These are phyloP conservation scores for Xanthia icteritia DNA, from an alignment of 2,888 invertebrate genomes.

Conservation along the genomic window DNA sequence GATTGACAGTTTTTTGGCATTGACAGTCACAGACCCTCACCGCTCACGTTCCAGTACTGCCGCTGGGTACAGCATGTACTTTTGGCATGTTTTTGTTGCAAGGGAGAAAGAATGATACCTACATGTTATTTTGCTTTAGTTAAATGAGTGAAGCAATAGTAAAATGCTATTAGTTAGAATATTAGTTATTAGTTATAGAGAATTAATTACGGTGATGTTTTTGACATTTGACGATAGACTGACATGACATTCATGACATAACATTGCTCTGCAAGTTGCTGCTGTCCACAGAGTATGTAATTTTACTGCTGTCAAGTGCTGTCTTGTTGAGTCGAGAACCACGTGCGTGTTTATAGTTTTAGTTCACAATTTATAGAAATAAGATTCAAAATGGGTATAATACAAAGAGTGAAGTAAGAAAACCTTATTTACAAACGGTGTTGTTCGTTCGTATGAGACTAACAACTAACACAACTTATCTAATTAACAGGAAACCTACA, in stretches of 20 bases:
- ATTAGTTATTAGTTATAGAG: too few species aligned
- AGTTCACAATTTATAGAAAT: background rate
- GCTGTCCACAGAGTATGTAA: too few species aligned
- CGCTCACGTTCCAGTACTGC: background rate
- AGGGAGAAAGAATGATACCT: background rate
- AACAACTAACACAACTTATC: background rate
- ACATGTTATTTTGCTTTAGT: background rate
- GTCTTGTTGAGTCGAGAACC: constrained; percentile 23
- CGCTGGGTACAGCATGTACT: background rate
- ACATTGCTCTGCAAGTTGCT: background rate
- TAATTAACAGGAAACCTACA: constrained; percentile 94
- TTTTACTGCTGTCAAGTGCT: background rate
- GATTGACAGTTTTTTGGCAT: constrained; percentile 4
- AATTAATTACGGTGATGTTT: background rate
- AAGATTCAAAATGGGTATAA: constrained; percentile 77
- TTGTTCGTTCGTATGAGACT: background rate
- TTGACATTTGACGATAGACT: constrained; percentile 6
- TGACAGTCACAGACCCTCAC: background rate
- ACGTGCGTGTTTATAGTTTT: constrained; percentile 41
- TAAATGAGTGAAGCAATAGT: background rate
- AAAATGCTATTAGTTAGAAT: background rate
- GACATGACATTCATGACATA: background rate
- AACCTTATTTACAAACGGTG: background rate
- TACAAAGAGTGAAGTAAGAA: constrained; percentile 85
- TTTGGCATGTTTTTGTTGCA: background rate